Base-by-base conservation (phyloP, 2,113 vertebrate species). In the Bos javanicus region DNA sequence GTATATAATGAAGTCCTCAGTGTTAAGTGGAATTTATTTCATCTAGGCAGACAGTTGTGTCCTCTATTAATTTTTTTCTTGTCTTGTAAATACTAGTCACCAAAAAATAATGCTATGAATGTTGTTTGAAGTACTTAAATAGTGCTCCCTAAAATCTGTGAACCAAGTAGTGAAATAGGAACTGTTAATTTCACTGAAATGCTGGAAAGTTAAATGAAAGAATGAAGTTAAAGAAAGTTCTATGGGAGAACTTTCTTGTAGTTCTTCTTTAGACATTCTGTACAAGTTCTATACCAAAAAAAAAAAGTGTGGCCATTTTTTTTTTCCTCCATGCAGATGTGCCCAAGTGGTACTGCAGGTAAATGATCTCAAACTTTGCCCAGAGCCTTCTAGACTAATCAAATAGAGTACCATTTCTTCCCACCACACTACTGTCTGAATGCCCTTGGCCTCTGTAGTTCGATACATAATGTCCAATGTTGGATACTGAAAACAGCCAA, bases 71-170 rank as follows among this genome's bases (percentile, higher is more conserved):
- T 74, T 92, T 12, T 90, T 59, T 94, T 81, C 28, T 9, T 90
- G 33, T 87, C 43, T 94, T 96, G 6, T 91, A 90, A 96, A 87
- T 93, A 97, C 21, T 5, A 36, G n/a, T 94, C 92, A 76, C 26
- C 54, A 92, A 90, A 81, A 46, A 64, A 36, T 71, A 78, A 81
- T 81, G 14, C 46, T 54, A 7, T 50, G 52, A 87, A 28, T 95
- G 39, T 80, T 87, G 23, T 89, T 90, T n/a, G 60, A 43, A 26
- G 96, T 92, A 85, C 30, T 87, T 90, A 76, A 85, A 54, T 52
- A 87, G 21, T 26, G 39, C 8, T 78, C 15, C 36, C 83, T 86
- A 89, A 94, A 94, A 64, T 84, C 56, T 82, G 28, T 71, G 60
- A 97, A 36, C 30, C 56, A 57, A 83, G 56, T 43, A 88, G 30